Conservation (phyloP, 2,888 invertebrate species). For the Philaethria dido region DNA sequence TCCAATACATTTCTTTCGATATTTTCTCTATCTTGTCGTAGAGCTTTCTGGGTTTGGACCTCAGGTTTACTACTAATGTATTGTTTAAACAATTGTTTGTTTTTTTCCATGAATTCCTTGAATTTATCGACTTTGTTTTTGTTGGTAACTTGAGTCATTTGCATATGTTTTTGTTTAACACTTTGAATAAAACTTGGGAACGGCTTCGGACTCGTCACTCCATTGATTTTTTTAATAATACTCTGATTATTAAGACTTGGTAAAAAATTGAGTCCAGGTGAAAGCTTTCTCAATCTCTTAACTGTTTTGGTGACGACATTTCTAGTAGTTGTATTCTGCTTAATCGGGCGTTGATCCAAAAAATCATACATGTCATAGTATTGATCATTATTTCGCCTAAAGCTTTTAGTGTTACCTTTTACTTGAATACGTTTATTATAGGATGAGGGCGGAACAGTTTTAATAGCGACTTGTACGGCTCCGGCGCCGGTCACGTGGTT, state of each 20-base stretch:
- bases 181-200: background rate
- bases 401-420: background rate
- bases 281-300: background rate
- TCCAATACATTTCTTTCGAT: no score
- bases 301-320: background rate
- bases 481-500: background rate
- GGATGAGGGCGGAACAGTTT: background rate
- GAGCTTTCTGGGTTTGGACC: background rate
- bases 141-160: background rate
- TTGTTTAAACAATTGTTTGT: conserved; percentile 47
- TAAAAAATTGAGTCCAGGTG: background rate
- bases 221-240: background rate
- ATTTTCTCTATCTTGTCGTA: background rate
- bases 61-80: conserved; percentile 42
- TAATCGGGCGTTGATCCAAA: background rate
- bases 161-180: background rate
- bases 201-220: background rate
- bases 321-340: background rate
- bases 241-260: conserved; percentile 14
- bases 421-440: background rate
- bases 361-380: conserved; percentile 9
- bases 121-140: conserved; percentile 44
- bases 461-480: background rate
- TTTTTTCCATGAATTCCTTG: conserved; percentile 48
- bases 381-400: conserved; percentile 3